Conservation (phyloP, 2,113 vertebrate genomes). For the Stercorarius parasiticus region DNA sequence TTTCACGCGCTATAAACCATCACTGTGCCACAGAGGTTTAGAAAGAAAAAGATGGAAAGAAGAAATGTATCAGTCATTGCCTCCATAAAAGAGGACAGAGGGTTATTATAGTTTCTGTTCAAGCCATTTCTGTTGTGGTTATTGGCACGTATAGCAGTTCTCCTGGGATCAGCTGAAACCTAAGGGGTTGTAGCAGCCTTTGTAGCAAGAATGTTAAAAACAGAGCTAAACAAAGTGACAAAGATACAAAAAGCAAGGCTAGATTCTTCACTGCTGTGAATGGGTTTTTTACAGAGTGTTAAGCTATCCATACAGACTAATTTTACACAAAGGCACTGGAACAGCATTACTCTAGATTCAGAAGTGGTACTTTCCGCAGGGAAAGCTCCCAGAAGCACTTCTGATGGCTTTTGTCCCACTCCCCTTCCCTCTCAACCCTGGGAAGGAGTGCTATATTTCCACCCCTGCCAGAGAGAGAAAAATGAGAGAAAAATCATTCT, state of each 20-base stretch:
- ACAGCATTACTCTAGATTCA: background rate
- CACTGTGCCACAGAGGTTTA: background rate
- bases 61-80: background rate
- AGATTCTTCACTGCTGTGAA: background rate
- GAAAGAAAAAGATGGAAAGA: background rate
- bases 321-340: background rate
- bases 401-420: background rate
- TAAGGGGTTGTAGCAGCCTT: background rate
- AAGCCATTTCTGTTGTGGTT: background rate
- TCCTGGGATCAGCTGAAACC: background rate
- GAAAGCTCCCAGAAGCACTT: constrained; percentile 18
- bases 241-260: background rate
- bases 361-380: background rate
- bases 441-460: background rate
- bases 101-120: background rate
- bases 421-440: background rate
- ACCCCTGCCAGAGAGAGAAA: background rate
- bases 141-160: background rate
- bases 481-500: constrained; percentile 38
- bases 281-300: background rate
- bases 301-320: background rate
- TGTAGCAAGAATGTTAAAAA: background rate
- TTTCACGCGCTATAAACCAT: accelerated
- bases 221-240: background rate
- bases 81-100: background rate